Evolutionary conservation across 2,113 vertebrate species (phyloP).

Genomic region (Laterallus jamaicensis): DNA sequence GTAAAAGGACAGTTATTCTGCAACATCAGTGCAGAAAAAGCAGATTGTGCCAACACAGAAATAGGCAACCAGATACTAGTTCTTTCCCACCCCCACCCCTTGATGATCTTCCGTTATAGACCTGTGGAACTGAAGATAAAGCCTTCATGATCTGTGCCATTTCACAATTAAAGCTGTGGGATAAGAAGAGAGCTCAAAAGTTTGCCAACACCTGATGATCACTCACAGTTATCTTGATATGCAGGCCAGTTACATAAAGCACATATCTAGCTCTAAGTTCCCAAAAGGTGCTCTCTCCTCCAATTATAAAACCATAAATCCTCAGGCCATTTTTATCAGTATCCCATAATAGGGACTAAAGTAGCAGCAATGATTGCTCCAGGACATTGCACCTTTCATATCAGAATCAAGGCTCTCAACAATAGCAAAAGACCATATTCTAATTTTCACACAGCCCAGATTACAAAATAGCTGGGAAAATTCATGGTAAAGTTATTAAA

Average conservation of each 20-base stretch:
- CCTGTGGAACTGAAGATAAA: background rate
- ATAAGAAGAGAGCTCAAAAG: background rate
- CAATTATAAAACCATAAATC: background rate
- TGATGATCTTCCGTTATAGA: background rate
- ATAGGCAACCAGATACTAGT: background rate
- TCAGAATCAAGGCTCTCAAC: background rate
- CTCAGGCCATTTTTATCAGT: background rate
- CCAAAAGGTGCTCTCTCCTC: background rate
- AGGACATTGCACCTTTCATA: background rate
- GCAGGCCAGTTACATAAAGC: background rate
- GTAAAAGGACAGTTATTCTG: background rate
- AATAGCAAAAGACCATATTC: background rate
- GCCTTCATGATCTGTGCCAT: background rate
- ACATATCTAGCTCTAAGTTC: background rate
- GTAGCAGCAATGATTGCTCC: background rate
- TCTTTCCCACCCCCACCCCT: background rate
- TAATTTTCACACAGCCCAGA: background rate
- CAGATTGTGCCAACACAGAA: background rate
- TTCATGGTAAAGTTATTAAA: fast-evolving
- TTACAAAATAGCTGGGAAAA: background rate
- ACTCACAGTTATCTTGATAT: background rate
- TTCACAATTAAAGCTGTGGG: background rate
- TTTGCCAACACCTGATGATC: background rate
- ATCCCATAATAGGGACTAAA: background rate
- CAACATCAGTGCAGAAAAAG: background rate